phyloP scores from a whole-genome alignment of 1,140 invertebrate species.

The Galleria mellonella region DNA sequence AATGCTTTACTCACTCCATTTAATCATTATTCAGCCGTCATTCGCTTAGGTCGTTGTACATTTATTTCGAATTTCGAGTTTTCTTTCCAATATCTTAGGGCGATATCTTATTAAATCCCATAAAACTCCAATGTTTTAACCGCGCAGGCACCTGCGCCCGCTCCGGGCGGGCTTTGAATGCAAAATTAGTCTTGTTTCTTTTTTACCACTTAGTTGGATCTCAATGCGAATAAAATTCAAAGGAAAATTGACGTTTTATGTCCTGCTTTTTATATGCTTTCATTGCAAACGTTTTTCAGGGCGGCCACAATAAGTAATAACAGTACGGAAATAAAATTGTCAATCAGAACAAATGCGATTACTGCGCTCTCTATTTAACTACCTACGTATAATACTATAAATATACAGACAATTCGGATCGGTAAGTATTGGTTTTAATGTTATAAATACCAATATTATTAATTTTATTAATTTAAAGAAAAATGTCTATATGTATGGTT shows the following conservation, averaged over 20 bases:
- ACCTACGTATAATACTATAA: not conserved
- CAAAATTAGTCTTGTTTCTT: conserved; percentile 71
- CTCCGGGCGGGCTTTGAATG: conserved; percentile 60
- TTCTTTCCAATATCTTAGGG: conserved; percentile 55
- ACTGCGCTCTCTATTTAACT: not conserved
- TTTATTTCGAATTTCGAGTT: conserved; percentile 40
- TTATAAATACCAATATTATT: too few relatives aligned
- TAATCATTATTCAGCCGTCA: conserved; percentile 17
- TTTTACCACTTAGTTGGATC: conserved; percentile 62
- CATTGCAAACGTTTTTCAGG: conserved; percentile 3
- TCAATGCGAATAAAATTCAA: conserved; percentile 55
- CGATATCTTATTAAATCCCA: conserved; percentile 71
- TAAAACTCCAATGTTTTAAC: conserved; percentile 71
- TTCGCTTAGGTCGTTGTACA: conserved; percentile 13
- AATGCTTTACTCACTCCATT: conserved; percentile 7
- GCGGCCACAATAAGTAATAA: conserved; percentile 6
- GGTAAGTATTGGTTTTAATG: too few relatives aligned
- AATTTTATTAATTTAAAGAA: too few relatives aligned
- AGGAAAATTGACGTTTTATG: conserved; percentile 49
- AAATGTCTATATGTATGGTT: too few relatives aligned
- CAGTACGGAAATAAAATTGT: not conserved
- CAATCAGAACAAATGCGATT: not conserved
- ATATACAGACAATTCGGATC: too few relatives aligned
- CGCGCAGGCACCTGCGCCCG: conserved; percentile 58
- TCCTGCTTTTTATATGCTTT: conserved; percentile 33